These are phyloP conservation scores for Crotophaga sulcirostris DNA, from an alignment of 2,113 vertebrate species.

Conservation along the genomic window DNA sequence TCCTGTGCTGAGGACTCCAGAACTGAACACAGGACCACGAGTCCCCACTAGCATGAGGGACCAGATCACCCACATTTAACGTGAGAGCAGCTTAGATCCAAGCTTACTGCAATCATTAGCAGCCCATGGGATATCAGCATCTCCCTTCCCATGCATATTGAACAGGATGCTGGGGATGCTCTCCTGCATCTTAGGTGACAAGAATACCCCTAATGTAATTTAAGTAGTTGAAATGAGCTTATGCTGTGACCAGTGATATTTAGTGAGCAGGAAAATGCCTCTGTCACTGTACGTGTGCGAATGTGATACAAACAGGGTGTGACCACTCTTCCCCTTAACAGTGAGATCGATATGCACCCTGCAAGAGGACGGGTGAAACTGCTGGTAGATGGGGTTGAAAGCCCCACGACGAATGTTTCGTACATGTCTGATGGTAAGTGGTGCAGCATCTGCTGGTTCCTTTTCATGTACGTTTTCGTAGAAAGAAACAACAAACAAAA, in stretches of 20 bases:
- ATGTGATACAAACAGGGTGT: not conserved
- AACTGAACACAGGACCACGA: too few species aligned
- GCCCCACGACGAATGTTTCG: not conserved
- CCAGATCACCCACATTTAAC: not conserved
- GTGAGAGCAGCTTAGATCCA: not conserved
- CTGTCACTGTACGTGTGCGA: not conserved
- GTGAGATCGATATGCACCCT: slow-evolving; percentile 42
- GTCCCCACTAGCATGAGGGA: not conserved
- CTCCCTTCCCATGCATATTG: not conserved
- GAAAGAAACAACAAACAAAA: not conserved
- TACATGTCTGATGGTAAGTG: slow-evolving; percentile 44
- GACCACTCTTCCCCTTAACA: not conserved
- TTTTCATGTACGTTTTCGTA: not conserved
- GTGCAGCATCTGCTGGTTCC: not conserved
- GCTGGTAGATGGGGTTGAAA: slow-evolving; percentile 44
- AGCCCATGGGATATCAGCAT: not conserved
- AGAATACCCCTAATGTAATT: not conserved
- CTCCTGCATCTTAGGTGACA: not conserved
- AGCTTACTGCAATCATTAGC: not conserved
- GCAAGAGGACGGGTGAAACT: not conserved
- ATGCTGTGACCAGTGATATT: not conserved
- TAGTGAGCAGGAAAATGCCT: not conserved
- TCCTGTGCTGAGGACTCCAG: too few species aligned
- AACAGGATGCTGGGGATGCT: not conserved
- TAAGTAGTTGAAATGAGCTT: not conserved